Evolutionary conservation across 2,797 vertebrate species (phyloP).

Genomic region (Ctenopoma kingsleyae): DNA sequence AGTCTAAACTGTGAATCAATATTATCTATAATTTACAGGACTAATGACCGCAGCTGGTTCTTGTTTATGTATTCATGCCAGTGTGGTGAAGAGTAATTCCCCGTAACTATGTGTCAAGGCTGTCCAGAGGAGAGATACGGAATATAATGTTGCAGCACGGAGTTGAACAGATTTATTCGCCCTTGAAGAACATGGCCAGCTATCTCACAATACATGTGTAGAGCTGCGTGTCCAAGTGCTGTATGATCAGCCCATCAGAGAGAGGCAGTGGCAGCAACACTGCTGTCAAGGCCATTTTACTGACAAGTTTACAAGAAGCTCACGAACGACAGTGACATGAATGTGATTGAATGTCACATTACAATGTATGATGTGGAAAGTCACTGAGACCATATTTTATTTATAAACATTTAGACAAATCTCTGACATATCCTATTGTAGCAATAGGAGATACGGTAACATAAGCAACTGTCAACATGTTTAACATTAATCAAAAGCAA

Average conservation of each 20-base stretch:
- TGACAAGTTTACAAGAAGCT: constrained; percentile 74
- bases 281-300: constrained; percentile 67
- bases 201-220: constrained; percentile 70
- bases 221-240: constrained; percentile 60
- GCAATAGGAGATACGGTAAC: constrained; percentile 27
- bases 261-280: constrained; percentile 54
- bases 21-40: constrained; percentile 79
- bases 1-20: constrained; percentile 71
- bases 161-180: constrained; percentile 63
- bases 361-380: constrained; percentile 63
- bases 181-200: constrained; percentile 74
- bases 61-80: constrained; percentile 75
- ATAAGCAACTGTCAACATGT: constrained; percentile 33
- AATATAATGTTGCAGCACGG: constrained; percentile 26
- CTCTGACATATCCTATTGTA: constrained; percentile 36
- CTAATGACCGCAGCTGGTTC: constrained; percentile 68
- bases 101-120: constrained; percentile 66
- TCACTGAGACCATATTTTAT: constrained; percentile 61
- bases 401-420: constrained; percentile 56
- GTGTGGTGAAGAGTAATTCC: constrained; percentile 48
- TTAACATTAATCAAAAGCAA: constrained; percentile 57
- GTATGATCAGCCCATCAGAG: constrained; percentile 67
- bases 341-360: constrained; percentile 73
- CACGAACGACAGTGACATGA: constrained; percentile 60
- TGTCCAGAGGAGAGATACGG: constrained; percentile 51